Evolutionary conservation across 2,797 vertebrate species (phyloP).

Genomic region (Adelosebastes latens): DNA sequence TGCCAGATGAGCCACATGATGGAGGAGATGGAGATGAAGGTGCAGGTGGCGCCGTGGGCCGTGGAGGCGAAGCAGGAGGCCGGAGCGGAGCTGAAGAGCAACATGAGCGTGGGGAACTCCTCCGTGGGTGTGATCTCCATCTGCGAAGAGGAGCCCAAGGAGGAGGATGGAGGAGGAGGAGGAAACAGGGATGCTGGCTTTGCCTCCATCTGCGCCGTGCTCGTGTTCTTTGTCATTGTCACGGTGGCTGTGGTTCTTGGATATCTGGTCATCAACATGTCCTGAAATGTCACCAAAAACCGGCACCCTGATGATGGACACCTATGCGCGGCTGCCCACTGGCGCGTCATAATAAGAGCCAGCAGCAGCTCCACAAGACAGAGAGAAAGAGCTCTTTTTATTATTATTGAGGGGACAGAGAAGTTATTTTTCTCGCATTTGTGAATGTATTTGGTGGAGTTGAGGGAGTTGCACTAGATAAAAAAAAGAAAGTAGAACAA

Average conservation of each 20-base stretch:
- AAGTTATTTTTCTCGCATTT: constrained; percentile 42
- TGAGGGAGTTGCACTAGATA: constrained; percentile 56
- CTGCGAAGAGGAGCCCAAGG: constrained; percentile 88
- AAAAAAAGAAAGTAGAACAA: no score
- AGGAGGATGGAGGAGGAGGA: constrained; percentile 72
- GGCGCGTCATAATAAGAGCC: constrained; percentile 37
- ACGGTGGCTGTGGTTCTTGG: constrained; percentile 89
- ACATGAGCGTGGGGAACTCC: constrained; percentile 88
- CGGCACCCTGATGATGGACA: constrained; percentile 35
- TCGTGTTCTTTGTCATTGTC: constrained; percentile 89
- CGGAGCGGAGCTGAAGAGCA: constrained; percentile 93
- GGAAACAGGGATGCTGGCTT: constrained; percentile 61
- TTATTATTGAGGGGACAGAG: constrained; percentile 29
- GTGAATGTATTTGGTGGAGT: constrained; percentile 58
- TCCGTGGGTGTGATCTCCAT: constrained; percentile 89
- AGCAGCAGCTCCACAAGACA: constrained; percentile 37
- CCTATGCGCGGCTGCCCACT: not conserved
- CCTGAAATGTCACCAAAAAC: constrained; percentile 72
- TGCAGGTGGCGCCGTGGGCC: constrained; percentile 96
- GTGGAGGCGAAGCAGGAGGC: constrained; percentile 94
- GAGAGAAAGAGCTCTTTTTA: constrained; percentile 6
- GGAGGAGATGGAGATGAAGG: constrained; percentile 99
- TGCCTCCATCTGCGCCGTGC: constrained; percentile 87
- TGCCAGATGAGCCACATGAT: constrained; percentile 93
- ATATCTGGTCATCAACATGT: constrained; percentile 93